Base-by-base conservation (phyloP, 2,888 invertebrate species). In the Polyploca ridens region DNA sequence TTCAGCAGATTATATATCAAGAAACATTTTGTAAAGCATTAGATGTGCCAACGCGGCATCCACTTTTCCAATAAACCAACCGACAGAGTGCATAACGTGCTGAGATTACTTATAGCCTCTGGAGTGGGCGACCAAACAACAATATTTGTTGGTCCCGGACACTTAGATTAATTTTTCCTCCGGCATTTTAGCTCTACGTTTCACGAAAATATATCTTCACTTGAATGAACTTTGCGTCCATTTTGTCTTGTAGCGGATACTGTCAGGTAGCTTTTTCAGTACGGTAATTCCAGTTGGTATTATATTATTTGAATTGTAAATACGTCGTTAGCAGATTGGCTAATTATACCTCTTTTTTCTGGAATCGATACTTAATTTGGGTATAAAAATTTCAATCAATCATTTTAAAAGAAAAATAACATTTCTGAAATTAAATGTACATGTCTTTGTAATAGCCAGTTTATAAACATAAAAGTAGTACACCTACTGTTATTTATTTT, bases 121-220 rank as follows among this genome's bases (percentile, higher is more conserved):
- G 84, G 84, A 84, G 82, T 78, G 73, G 73, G 77, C 79, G 81
- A 83, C 87, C 90, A 90, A 91, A 91, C 91, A 90, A 92, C 88
- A 91, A 90, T 91, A 90, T 91, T 91, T 90, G 90, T 83, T 84
- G 86, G 87, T 79, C 81, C 84, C 85, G 86, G 87, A 86, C 88
- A 88, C 86, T n/a, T 85, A 90, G 89, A 91, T 91, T 91, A 90
- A 90, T 90, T 91, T 91, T 90, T 90, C 89, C 87, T 80, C 82
- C 72, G 88, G 88, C 88, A 83, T 87, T 90, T 87, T 83, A 19
- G 85, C 84, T 85, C 77, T 75, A 75, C 78, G 78, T 77, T 44
- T 77, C 69, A 71, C 5, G 7, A 46, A 73, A 69, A 75, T 67
- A 69, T 76, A 79, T 82, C 81, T 73, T 75, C 41, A 41, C 41